Evolutionary conservation across 92 coral and sea anemone species (phyloP), one percentile per base, ranked within the genome.

Genomic region (Parazoanthus swiftii): DNA sequence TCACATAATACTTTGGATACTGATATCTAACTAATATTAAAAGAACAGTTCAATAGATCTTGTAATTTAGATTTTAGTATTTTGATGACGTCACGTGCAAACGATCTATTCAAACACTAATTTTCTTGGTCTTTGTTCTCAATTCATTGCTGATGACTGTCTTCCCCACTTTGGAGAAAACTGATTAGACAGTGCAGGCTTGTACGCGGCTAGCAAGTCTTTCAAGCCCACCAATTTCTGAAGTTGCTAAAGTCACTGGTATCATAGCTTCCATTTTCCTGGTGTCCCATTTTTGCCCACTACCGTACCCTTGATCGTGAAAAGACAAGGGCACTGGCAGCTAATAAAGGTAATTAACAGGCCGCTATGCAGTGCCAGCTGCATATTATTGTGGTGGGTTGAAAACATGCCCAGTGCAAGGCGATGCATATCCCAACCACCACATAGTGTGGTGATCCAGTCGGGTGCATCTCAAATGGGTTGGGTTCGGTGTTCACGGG

Each of bases 401-500:
- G 33, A 65, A 58, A 43, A 90, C 85, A 84, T 88, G 74, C 89
- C 91, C 25, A 48, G 13, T 3, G 92, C 91, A 2, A 77, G 56
- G 33, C 86, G 59, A 74, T 48, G 29, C 8, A 89, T 91, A 6
- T 68, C 59, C 50, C 26, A 43, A 36, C 81, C 90, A 25, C 18
- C 85, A 71, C 91, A 89, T 18, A 79, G 65, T 37, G 13, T 89
- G n/a, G 33, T 56, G n/a, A 48, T 90, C 59, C 86, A 88, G 50
- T 86, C 95, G 18, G 93, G 88, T 90, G 92, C 94, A n/a, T 90
- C 94, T 71, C 79, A 88, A 80, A 36, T 68, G 90, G 89, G 14
- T 88, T 90, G 91, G 91, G 89, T 33, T 89, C 93, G 77, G 89
- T 83, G 42, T 43, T 65, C 43, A 63, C 33, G 33, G 33, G 33